Conservation (phyloP, 2,888 invertebrate genomes). For the Microplitis deprimator region DNA sequence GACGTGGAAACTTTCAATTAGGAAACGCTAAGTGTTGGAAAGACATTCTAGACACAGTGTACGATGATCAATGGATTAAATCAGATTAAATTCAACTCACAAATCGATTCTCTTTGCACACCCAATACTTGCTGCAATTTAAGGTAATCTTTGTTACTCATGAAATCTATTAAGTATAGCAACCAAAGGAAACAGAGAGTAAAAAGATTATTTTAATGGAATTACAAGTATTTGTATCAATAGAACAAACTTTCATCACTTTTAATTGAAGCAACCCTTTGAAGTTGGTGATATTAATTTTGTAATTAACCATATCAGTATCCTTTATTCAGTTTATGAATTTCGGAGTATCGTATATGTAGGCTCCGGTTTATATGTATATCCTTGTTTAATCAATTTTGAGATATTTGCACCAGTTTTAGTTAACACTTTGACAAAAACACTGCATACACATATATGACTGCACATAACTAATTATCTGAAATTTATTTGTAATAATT, state of each 20-base stretch:
- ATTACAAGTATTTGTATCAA: not conserved
- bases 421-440: no score
- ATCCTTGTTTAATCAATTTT: not conserved
- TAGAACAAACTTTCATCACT: not conserved
- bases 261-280: not conserved
- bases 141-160: not conserved
- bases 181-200: not conserved
- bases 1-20: constrained; percentile 50
- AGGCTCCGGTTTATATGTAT: not conserved
- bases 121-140: not conserved
- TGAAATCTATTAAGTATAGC: not conserved
- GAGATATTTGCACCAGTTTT: not conserved
- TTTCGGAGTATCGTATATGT: not conserved
- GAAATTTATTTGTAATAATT: constrained; percentile 21
- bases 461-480: not conserved
- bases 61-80: constrained; percentile 2
- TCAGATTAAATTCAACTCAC: not conserved
- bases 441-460: no score
- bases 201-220: not conserved
- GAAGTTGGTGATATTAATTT: not conserved
- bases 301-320: not conserved
- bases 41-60: constrained; percentile 25
- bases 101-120: not conserved
- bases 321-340: not conserved
- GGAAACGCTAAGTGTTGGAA: constrained; percentile 37